Base-by-base conservation (phyloP, 2,888 invertebrate species). In the Perizoma flavofasciatum region DNA sequence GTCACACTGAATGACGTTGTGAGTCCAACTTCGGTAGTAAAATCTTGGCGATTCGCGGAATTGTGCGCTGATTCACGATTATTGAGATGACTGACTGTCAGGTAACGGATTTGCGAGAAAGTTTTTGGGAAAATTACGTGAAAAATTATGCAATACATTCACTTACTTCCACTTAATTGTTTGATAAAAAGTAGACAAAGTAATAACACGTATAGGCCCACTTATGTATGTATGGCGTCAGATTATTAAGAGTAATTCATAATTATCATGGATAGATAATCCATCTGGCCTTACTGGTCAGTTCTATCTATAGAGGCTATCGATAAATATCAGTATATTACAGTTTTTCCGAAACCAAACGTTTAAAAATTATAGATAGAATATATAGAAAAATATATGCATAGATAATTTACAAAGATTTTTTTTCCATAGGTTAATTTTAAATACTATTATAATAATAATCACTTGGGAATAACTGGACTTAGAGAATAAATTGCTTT, bases 61-160 rank as follows among this genome's bases (percentile, higher is more conserved):
- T n/a, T 49, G 6, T 9, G 10, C 44, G 52, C 57, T 66, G 66
- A 65, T 63, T 66, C 64, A 65, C 58, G 35, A 8, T 62, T 55
- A 64, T 55, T 47, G 55, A 59, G 57, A 64, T 58, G 51, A 58
- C 56, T 44, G 58, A 41, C 22, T 48, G 22, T 67, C 60, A 55
- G 40, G 33, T 50, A 49, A 61, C 61, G 57, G 52, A 52, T 52
- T 49, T 40, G 11, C 50, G 10, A 47, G 53, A 54, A 62, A 55
- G 54, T 58, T 62, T 58, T 55, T 22, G 46, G 8, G n/a, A 48
- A 47, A 50, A 52, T 56, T 32, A 45, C 58, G 62, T 48, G 52
- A 22, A 56, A 50, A 52, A 57, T 57, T 57, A 54, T 47, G 61
- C 54, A 57, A 61, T 48, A 37, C n/a, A n/a, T n/a, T n/a, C n/a